These are phyloP conservation scores for Acanthosepion pharaonis DNA, from an alignment of 2,888 invertebrate species.

Conservation along the genomic window DNA sequence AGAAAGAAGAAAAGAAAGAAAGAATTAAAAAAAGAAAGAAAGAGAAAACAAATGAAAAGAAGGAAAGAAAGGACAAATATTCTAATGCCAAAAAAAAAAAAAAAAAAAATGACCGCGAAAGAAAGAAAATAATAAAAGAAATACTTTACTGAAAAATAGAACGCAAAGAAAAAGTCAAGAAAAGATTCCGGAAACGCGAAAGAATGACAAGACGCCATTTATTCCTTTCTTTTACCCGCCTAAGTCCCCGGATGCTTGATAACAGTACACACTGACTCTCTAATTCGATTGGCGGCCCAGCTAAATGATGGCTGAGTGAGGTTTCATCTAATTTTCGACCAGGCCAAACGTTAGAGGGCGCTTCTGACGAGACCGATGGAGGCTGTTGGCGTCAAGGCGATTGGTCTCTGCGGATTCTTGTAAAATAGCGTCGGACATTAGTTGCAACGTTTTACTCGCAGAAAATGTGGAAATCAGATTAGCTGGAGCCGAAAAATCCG, in stretches of 20 bases:
- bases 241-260: not conserved
- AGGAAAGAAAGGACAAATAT: too few relatives aligned
- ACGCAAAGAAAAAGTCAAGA: too few relatives aligned
- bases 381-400: not conserved
- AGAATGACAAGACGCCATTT: not conserved
- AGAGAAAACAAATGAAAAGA: too few relatives aligned
- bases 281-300: not conserved
- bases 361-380: not conserved
- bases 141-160: too few relatives aligned
- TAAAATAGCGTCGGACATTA: not conserved
- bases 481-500: not conserved
- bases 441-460: not conserved
- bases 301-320: not conserved
- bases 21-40: too few relatives aligned
- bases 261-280: not conserved
- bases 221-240: not conserved
- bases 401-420: not conserved
- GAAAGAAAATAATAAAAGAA: too few relatives aligned
- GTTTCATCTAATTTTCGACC: conserved; percentile 16
- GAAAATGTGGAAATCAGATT: not conserved
- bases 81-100: too few relatives aligned
- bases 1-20: too few relatives aligned
- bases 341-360: not conserved
- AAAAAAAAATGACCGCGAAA: too few relatives aligned
- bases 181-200: not conserved